Conservation (phyloP, 2,113 vertebrate genomes). For the Beaufortia kweichowensis region DNA sequence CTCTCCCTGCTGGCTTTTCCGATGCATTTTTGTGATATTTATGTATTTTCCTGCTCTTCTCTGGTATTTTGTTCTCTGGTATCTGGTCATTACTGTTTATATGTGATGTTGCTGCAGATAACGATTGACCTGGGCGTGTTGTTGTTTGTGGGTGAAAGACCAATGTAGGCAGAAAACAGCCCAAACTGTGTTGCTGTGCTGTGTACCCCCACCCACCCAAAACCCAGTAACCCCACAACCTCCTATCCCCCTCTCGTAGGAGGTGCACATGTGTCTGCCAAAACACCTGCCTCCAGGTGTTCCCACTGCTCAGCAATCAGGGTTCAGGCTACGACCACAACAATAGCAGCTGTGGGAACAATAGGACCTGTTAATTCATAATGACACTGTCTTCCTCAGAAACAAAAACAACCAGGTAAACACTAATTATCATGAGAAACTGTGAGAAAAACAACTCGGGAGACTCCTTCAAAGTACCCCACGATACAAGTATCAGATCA, state of each 20-base stretch:
- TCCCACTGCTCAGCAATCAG: conserved; percentile 40
- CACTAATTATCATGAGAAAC: conserved; percentile 35
- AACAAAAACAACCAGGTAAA: conserved; percentile 42
- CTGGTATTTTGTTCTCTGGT: conserved; percentile 11
- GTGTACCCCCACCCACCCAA: conserved; percentile 24
- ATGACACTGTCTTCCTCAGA: conserved; percentile 26
- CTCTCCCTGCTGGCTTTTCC: conserved; percentile 21
- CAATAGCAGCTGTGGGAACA: conserved; percentile 38
- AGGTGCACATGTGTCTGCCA: conserved; percentile 24
- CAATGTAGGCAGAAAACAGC: conserved; percentile 30
- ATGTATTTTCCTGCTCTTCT: not conserved
- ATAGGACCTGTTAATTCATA: conserved; percentile 37
- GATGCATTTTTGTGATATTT: not conserved
- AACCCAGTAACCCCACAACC: conserved; percentile 21
- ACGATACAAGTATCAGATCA: conserved; percentile 2
- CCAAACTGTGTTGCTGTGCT: conserved; percentile 27
- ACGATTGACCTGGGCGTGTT: conserved; percentile 10
- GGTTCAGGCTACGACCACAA: conserved; percentile 22
- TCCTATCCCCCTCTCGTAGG: too few relatives aligned
- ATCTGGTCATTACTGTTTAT: conserved; percentile 14
- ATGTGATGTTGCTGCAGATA: not conserved
- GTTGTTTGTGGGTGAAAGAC: conserved; percentile 22
- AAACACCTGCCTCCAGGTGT: conserved; percentile 56
- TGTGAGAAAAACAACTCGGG: conserved; percentile 16
- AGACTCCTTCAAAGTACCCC: not conserved